Percentiles rank a stretch among this genome's conserved stretches.
These are phyloP conservation scores for Peromyscus nudipes DNA, from an alignment of 2,797 vertebrate species.

Conservation along the genomic window DNA sequence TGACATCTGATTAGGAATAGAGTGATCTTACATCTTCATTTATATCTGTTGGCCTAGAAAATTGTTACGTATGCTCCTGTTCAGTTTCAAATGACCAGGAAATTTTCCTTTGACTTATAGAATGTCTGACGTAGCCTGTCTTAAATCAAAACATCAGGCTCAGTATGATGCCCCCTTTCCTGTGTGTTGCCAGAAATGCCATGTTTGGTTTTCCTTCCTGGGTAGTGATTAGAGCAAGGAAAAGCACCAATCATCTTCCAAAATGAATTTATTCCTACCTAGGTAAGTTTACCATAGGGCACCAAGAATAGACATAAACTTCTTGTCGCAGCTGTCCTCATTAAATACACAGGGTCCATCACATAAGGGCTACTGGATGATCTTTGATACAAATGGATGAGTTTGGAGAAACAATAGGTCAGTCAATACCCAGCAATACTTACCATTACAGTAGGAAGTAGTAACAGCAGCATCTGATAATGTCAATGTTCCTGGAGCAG, in stretches of 20 bases:
- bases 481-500: background rate
- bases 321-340: background rate
- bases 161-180: background rate
- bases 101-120: background rate
- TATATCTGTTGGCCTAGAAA: background rate
- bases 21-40: background rate
- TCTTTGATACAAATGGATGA: background rate
- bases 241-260: background rate
- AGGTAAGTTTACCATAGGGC: background rate
- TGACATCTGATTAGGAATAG: background rate
- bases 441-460: background rate
- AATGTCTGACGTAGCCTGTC: background rate
- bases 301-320: background rate
- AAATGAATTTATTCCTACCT: background rate
- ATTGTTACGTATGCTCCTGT: background rate
- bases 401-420: background rate
- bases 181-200: background rate
- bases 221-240: background rate
- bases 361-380: background rate
- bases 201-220: background rate
- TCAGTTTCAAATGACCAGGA: constrained; percentile 24
- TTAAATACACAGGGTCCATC: background rate
- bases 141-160: background rate
- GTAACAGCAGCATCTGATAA: background rate
- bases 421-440: background rate